Percentiles rank a stretch among this genome's conserved stretches.
phyloP scores from a whole-genome alignment of 1,140 invertebrate genomes.

The Caenorhabditis latens region DNA sequence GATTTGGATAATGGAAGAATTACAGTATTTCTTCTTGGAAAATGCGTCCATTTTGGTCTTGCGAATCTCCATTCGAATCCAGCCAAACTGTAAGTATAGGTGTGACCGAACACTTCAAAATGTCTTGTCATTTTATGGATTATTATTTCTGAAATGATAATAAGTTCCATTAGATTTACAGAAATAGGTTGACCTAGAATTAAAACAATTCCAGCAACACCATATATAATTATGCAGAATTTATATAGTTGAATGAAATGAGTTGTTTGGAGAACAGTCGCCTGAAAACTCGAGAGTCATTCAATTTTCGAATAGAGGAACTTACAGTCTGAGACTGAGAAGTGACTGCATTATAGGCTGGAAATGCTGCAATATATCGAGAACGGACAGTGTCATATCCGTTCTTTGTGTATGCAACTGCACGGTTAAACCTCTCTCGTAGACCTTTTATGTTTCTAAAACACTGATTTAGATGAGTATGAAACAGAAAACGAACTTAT shows the following conservation, averaged over 20 bases:
- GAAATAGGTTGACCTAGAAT: neutral
- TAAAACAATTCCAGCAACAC: conserved; percentile 1
- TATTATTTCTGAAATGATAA: conserved; percentile 51
- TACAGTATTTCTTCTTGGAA: conserved; percentile 35
- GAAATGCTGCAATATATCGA: conserved; percentile 36
- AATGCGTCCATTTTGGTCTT: conserved; percentile 38
- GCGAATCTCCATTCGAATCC: conserved; percentile 43
- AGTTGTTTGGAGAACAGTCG: conserved; percentile 11
- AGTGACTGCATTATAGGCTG: conserved; percentile 9
- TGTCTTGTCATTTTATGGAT: conserved; percentile 14
- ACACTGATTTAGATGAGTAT: neutral
- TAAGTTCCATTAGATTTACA: too few relatives aligned
- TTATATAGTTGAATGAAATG: conserved; percentile 38
- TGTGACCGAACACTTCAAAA: conserved; percentile 9
- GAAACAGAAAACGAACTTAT: conserved; percentile 20
- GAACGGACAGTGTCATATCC: conserved; percentile 31
- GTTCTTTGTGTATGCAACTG: conserved; percentile 20
- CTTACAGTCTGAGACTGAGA: conserved; percentile 11
- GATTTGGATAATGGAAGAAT: conserved; percentile 25
- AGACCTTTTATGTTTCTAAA: conserved; percentile 28
- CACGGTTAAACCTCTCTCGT: conserved; percentile 44
- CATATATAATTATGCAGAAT: neutral
- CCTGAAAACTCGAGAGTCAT: neutral
- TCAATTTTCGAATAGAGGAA: neutral
- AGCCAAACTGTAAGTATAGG: conserved; percentile 10